Base-by-base conservation (phyloP, 2,797 vertebrate genomes). In the Hylomyscus alleni region DNA sequence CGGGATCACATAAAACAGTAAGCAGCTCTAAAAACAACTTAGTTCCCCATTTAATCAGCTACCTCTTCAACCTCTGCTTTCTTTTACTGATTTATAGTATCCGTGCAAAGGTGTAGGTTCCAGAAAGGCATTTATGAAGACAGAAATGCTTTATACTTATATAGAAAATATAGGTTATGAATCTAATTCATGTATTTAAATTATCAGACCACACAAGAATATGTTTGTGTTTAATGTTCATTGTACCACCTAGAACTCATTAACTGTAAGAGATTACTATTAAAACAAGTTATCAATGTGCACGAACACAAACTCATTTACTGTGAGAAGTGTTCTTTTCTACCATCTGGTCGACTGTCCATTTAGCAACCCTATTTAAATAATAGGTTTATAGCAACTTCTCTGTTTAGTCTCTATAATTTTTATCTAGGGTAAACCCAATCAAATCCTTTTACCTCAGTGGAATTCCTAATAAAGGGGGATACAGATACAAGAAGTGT, bases 221-320 rank as follows among this genome's bases (percentile, higher is more conserved):
- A 40, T 73, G 26, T 73, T 1, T 88, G 6, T 87, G 13, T 65
- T 92, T 89, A 76, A 75, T 93, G 58, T 44, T 89, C 10, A 90
- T 80, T 81, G 85, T 96, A 58, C 31, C 82, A 34, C 62, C 80
- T 75, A 73, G n/a, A 84, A 78, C 77, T 94, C 31, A 54, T 91
- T 24, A 94, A 29, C 81, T 90, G 0, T 92, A 95, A 94, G 77
- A 73, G 80, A 60, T 54, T 88, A 89, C 14, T 75, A 82, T 96
- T 67, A 90, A 97, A 93, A 76, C 87, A 95, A 67, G 90, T 96
- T 94, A 93, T 75, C 94, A 96, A 92, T 86, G 44, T 96, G 78
- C 73, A 91, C 31, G 89, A 89, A 95, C 40, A 84, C 76, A 90
- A 93, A 83, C 73, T 22, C 11, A n/a, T 89, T 92, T 94, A 60